These are phyloP conservation scores for Tinea semifulvella DNA, from an alignment of 2,888 invertebrate genomes.

Conservation along the genomic window DNA sequence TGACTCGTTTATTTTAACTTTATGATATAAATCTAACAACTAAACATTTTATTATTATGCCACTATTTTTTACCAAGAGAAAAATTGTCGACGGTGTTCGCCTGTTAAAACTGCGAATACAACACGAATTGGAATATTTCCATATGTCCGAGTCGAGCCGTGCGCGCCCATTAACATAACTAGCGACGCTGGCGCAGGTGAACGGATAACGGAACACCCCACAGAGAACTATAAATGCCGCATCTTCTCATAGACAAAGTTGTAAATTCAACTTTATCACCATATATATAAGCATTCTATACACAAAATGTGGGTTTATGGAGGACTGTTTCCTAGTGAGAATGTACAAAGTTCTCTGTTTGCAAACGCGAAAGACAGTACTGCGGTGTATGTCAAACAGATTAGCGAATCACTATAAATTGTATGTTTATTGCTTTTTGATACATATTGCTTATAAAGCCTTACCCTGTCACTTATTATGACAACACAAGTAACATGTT, in stretches of 20 bases:
- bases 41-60: too few relatives aligned
- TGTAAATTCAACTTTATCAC: conserved; percentile 38
- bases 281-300: conserved; percentile 7
- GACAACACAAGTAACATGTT: background rate
- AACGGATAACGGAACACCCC: conserved; percentile 55
- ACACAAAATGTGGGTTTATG: conserved; percentile 5
- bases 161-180: conserved; percentile 58
- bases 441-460: conserved; percentile 36
- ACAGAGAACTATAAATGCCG: conserved; percentile 40
- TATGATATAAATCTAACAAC: too few relatives aligned
- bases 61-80: too few relatives aligned
- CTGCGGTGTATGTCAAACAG: conserved; percentile 40
- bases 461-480: conserved; percentile 3
- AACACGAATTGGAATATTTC: conserved; percentile 25
- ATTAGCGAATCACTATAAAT: conserved; percentile 49
- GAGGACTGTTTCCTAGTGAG: conserved; percentile 3
- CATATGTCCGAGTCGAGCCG: conserved; percentile 28
- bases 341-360: conserved; percentile 20
- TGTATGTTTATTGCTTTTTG: conserved; percentile 42
- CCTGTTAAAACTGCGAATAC: conserved; percentile 22
- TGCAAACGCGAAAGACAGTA: conserved; percentile 44
- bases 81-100: too few relatives aligned
- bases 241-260: conserved; percentile 31
- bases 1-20: too few relatives aligned
- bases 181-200: conserved; percentile 61